These are phyloP conservation scores for Trichonephila clavata DNA, from an alignment of 1,140 invertebrate genomes.

Conservation along the genomic window DNA sequence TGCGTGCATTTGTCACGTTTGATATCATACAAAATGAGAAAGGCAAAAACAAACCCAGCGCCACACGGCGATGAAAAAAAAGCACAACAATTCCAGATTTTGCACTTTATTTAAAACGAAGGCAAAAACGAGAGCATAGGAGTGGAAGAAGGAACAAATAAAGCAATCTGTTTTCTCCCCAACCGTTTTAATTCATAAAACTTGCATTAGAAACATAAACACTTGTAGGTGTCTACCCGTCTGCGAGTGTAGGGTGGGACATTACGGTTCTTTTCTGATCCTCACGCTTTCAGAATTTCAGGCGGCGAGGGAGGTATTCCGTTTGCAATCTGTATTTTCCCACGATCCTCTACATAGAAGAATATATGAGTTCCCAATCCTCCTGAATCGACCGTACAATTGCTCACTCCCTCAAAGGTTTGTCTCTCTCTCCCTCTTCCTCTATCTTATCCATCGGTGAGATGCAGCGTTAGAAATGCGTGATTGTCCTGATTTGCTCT, in stretches of 20 bases:
- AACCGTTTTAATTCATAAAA: conserved; percentile 54
- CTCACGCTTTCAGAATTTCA: not conserved
- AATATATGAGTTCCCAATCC: conserved; percentile 51
- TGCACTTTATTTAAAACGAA: conserved; percentile 35
- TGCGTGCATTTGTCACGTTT: conserved; percentile 54
- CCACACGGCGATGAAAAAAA: conserved; percentile 2
- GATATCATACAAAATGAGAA: conserved; percentile 39
- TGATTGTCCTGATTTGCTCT: conserved; percentile 38
- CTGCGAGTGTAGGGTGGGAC: conserved; percentile 10
- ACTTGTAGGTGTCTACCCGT: conserved; percentile 47
- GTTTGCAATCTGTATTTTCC: conserved; percentile 64
- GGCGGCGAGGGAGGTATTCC: not conserved
- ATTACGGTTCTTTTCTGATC: conserved; percentile 21
- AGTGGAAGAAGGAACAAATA: not conserved
- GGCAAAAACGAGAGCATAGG: not conserved
- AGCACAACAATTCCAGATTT: not conserved
- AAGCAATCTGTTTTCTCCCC: conserved; percentile 37
- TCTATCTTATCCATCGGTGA: not conserved
- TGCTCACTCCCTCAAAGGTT: not conserved
- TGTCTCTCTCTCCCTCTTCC: not conserved
- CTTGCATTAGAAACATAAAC: conserved; percentile 52
- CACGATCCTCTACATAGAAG: conserved; percentile 22
- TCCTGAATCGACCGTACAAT: conserved; percentile 41
- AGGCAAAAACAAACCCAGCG: conserved; percentile 14
- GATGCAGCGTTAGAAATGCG: conserved; percentile 30